phyloP scores from a whole-genome alignment of 2,113 vertebrate species.

The Jaculus jaculus region DNA sequence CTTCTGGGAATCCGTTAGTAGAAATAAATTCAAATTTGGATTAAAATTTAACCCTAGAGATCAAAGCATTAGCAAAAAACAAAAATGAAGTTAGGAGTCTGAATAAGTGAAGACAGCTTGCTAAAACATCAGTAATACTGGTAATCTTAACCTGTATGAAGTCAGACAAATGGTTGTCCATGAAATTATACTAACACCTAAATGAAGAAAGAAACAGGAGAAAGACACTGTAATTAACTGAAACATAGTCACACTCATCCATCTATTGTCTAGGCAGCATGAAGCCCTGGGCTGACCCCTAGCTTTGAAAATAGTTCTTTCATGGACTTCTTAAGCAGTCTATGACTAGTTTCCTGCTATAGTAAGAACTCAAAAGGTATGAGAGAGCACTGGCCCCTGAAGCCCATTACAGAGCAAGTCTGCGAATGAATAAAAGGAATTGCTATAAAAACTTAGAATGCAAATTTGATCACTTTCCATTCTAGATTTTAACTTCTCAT shows the following conservation, averaged over 20 bases:
- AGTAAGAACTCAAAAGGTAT: not conserved
- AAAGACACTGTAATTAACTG: not conserved
- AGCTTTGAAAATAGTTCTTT: not conserved
- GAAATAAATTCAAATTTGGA: not conserved
- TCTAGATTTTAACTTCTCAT: slow-evolving; percentile 14
- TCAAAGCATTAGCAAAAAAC: not conserved
- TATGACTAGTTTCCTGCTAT: not conserved
- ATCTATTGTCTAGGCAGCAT: not conserved
- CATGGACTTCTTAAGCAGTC: not conserved
- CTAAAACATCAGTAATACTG: not conserved
- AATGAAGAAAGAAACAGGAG: not conserved
- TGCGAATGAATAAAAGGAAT: not conserved
- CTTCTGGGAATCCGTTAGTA: not conserved
- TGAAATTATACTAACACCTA: not conserved
- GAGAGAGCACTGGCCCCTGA: not conserved
- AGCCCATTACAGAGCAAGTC: not conserved
- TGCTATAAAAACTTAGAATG: not conserved
- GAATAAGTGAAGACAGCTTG: not conserved
- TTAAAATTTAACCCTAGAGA: not conserved
- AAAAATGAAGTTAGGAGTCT: slow-evolving; percentile 4
- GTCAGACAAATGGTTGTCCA: not conserved
- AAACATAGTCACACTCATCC: not conserved
- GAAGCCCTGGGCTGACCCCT: not conserved
- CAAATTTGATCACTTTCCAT: slow-evolving; percentile 22
- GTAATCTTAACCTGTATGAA: not conserved